Base-by-base conservation (phyloP, 2,888 invertebrate species). In the Physocephala rufipes region DNA sequence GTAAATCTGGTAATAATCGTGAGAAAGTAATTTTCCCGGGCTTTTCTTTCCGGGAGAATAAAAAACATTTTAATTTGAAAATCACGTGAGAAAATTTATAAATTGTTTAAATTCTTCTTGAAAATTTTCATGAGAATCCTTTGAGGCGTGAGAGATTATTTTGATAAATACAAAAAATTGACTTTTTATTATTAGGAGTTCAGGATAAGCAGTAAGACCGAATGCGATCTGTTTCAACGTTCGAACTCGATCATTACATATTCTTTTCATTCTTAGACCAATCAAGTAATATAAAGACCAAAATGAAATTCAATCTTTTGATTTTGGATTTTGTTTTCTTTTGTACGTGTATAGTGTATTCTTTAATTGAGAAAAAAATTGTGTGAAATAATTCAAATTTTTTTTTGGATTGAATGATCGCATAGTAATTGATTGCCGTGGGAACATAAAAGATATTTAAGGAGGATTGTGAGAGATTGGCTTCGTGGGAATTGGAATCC, bases 401-500 rank as follows among this genome's bases (percentile, higher is more conserved):
- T 36, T 36, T 36, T 7, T 9, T 4, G 5, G 16, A 47, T 24
- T 7, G 15, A 47, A 24, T 36, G 36, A n/a, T n/a, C n/a, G n/a
- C n/a, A n/a, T n/a, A n/a, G n/a, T n/a, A n/a, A n/a, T 36, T 36
- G 9, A 36, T 36, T 36, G 45, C 28, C 55, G 24, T 55, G 45
- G 4, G 45, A 36, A 36, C 4, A 9, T 36, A 9, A 36, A 36
- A 36, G 36, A 36, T 7, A 7, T 36, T 36, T 36, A 36, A 9
- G 36, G 36, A 36, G 36, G 9, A 36, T 7, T 7, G 36, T 9
- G 36, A 36, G 9, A 36, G 9, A 69, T 16, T 55, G 43, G 63
- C 5, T 24, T 28, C 70, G 55, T 70, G 70, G 45, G 70, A 70
- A 64, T 19, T 4, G n/a, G 43, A 26, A 36, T 24, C 13, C n/a